Evolutionary conservation across 2,888 invertebrate species (phyloP).

Genomic region (Eristalis intricaria): DNA sequence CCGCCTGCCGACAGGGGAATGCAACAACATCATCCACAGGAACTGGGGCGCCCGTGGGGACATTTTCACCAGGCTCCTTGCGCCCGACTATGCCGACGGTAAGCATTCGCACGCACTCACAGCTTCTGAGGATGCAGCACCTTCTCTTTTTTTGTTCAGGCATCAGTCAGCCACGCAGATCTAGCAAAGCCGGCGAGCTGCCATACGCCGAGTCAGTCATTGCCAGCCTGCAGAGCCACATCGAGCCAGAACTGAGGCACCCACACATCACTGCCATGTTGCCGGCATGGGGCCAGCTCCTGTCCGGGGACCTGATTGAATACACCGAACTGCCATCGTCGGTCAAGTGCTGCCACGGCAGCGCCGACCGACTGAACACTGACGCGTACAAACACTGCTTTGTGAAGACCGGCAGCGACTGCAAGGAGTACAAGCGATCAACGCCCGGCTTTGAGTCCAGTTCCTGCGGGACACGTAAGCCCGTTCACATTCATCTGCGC

Average conservation of each 20-base stretch:
- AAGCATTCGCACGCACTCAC: neutral
- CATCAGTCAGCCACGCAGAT: slow-evolving; percentile 81
- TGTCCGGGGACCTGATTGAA: slow-evolving; percentile 87
- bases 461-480: slow-evolving; percentile 85
- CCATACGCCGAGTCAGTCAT: slow-evolving; percentile 85
- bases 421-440: slow-evolving; percentile 87
- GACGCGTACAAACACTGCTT: slow-evolving; percentile 82
- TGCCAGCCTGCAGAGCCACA: slow-evolving; percentile 83
- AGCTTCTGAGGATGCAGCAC: neutral
- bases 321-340: slow-evolving; percentile 85
- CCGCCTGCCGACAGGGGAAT: slow-evolving; percentile 90
- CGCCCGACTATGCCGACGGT: slow-evolving; percentile 87
- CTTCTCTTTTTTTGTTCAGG: slow-evolving; percentile 45
- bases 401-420: slow-evolving; percentile 81
- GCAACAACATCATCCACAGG: slow-evolving; percentile 93
- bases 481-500: neutral
- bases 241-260: slow-evolving; percentile 83
- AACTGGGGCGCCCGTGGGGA: slow-evolving; percentile 92
- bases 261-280: slow-evolving; percentile 89
- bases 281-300: slow-evolving; percentile 90
- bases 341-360: slow-evolving; percentile 77
- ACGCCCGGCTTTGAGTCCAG: slow-evolving; percentile 86
- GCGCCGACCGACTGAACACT: slow-evolving; percentile 79
- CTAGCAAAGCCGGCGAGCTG: slow-evolving; percentile 83
- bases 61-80: slow-evolving; percentile 87